Evolutionary conservation across 2,797 vertebrate species (phyloP), one percentile per base, ranked within the genome.

Genomic region (Parauchenoglanis punctatus): DNA sequence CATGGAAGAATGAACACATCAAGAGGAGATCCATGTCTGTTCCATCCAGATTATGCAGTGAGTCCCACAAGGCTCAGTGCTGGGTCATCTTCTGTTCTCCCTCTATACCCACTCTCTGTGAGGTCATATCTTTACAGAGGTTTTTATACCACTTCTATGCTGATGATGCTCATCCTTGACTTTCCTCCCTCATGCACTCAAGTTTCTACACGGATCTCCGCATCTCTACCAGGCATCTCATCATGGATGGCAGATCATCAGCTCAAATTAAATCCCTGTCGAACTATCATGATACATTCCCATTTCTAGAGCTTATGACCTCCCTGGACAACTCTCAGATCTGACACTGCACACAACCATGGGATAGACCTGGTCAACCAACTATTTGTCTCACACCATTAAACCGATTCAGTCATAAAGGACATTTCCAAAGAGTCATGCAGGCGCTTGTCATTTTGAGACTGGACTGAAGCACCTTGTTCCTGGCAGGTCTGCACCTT

Each of bases 191-290:
- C 25, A 52, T 12, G 15, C 17, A 72, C 31, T 20, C 15, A 52
- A n/a, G 70, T n/a, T 75, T 75, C 12, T 7, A 0, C 44, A 76
- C 0, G 7, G 18, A 54, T 54, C 49, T 54, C 75, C 20, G 25
- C n/a, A 77, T 77, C n/a, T 54, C 75, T 52, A n/a, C n/a, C 46
- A 52, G 25, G 4, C 46, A n/a, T 78, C 28, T 58, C 18, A 58
- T 78, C 76, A 78, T 31, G 15, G 54, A 78, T 31, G 28, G 54
- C 76, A 78, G 28, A 15, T 58, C 52, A 78, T 58, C 76, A 78
- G 4, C 28, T 78, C 17, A 78, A 78, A 78, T 0, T 5, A 54
- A 31, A 77, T 18, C 7, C 6, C 7, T 5, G 35, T 77, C 7
- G 7, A 54, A 58, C 28, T 25, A 13, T n/a, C 11, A 49, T 13